Base-by-base conservation (phyloP, 2,113 vertebrate genomes). In the Channa argus region DNA sequence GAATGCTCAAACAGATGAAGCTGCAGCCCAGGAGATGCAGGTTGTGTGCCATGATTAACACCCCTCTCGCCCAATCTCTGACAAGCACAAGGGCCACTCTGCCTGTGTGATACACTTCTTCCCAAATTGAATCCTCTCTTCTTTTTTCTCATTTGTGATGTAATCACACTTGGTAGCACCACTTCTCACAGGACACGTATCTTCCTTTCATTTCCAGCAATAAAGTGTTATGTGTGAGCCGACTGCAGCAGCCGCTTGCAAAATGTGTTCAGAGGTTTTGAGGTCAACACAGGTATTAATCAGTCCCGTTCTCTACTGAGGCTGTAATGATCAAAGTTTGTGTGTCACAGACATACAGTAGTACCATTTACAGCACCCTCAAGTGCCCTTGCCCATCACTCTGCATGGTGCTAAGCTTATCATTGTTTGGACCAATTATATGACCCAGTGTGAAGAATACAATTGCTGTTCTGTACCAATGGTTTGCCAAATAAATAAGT, bases 401-500 rank as follows among this genome's bases (percentile, higher is more conserved):
- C 90, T 80, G 83, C 66, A 55, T 82, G 88, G 53, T 12, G n/a
- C 79, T 66, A 49, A 71, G 85, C 87, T 90, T 74, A 89, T 88
- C 84, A 82, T 82, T 80, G 88, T 80, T 87, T 86, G 64, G 71
- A 69, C 86, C 88, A 89, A 90, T 92, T 92, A 89, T 86, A 85
- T 85, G 86, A 86, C 82, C 88, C 51, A 44, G 76, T 59, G 71
- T 85, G 79, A 74, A 70, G 74, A 89, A 85, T 84, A 75, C 66
- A 24, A 81, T 79, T 72, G 88, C 68, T 45, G 77, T 87, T 93
- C 85, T 81, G 85, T 90, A 79, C 81, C 86, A 86, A 62, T 79
- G 84, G 68, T 83, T 86, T 71, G 78, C 82, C 82, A 91, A 91
- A 91, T 92, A 91, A 91, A 92, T 86, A 91, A 86, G 66, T 86